Evolutionary conservation across 2,113 vertebrate species (phyloP), one percentile per base, ranked within the genome.

Genomic region (Nesoenas mayeri): DNA sequence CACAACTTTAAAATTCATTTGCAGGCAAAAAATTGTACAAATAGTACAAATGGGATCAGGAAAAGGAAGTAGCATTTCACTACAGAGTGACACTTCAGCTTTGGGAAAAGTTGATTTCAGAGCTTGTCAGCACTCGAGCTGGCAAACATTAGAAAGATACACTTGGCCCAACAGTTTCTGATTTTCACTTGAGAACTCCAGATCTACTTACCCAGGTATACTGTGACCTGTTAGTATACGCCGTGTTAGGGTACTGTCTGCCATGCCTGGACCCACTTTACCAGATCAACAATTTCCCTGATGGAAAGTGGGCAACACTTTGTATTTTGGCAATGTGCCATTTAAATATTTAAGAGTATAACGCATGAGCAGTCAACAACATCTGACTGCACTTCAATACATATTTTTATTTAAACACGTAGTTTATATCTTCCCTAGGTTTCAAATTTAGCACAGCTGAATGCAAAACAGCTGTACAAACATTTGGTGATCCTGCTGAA

Each of bases 141-240:
- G 17, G 36, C 15, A 70, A 80, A 70, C 18, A 32, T 47, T 10
- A 58, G 42, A 47, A 34, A 88, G 32, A 58, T 3, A 40, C 3
- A 6, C 32, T 47, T 40, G 57, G 24, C 29, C 51, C 57, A 75
- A 70, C 29, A 65, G 57, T 34, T 64, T 32, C 36, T 8, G 34
- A 36, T 56, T 71, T 60, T 77, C 31, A 77, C 36, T 54, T 38
- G 40, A 72, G 51, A 44, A 71, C 15, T 18, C 56, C 1, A 2
- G 20, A 69, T 24, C 38, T 79, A 15, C 51, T 70, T 28, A 38
- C 11, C 8, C 25, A 42, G 38, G 18, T 24, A 47, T 32, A 50
- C 24, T 34, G 67, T 0, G 3, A 79, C 51, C 83, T 66, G 44
- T 58, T 47, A 34, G 19, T 4, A 61, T 11, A 28, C 0, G 5